These are phyloP conservation scores for Autographa pulchrina DNA, from an alignment of 2,888 invertebrate genomes.

Conservation along the genomic window DNA sequence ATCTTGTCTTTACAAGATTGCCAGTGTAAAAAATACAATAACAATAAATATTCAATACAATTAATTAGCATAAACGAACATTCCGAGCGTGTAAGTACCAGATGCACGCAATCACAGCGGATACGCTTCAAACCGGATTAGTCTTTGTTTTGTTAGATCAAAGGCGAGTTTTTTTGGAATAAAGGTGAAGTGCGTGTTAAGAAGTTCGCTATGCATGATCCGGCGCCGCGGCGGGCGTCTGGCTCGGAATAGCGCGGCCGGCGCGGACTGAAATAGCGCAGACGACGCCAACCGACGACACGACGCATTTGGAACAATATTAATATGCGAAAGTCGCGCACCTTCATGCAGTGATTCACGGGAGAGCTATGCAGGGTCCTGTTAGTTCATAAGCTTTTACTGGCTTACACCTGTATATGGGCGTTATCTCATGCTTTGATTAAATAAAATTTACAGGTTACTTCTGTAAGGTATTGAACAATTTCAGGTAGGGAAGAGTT, in stretches of 20 bases:
- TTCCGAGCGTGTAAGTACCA: slow-evolving; percentile 31
- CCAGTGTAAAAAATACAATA: not conserved
- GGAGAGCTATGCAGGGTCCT: slow-evolving; percentile 42
- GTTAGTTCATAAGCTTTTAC: slow-evolving; percentile 24
- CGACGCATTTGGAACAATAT: slow-evolving; percentile 75
- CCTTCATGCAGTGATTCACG: slow-evolving; percentile 69
- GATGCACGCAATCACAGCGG: slow-evolving; percentile 43
- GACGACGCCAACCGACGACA: slow-evolving; percentile 71
- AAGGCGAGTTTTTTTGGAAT: slow-evolving; percentile 70
- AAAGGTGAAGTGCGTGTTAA: slow-evolving; percentile 75
- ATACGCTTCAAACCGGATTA: slow-evolving; percentile 29
- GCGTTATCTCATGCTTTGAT: not conserved
- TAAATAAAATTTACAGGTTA: no score
- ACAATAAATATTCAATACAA: not conserved
- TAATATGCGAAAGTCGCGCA: slow-evolving; percentile 74
- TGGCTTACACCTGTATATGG: not conserved
- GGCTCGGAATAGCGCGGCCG: slow-evolving; percentile 72
- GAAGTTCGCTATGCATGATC: slow-evolving; percentile 66
- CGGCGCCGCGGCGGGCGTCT: slow-evolving; percentile 72
- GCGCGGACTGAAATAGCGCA: slow-evolving; percentile 75
- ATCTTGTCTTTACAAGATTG: not conserved
- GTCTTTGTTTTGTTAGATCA: slow-evolving; percentile 67
- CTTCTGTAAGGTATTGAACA: no score
- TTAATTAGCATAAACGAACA: slow-evolving; percentile 19
- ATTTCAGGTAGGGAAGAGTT: no score